These are phyloP conservation scores for Melipona quadrifasciata DNA, from an alignment of 1,140 invertebrate genomes.

Conservation along the genomic window DNA sequence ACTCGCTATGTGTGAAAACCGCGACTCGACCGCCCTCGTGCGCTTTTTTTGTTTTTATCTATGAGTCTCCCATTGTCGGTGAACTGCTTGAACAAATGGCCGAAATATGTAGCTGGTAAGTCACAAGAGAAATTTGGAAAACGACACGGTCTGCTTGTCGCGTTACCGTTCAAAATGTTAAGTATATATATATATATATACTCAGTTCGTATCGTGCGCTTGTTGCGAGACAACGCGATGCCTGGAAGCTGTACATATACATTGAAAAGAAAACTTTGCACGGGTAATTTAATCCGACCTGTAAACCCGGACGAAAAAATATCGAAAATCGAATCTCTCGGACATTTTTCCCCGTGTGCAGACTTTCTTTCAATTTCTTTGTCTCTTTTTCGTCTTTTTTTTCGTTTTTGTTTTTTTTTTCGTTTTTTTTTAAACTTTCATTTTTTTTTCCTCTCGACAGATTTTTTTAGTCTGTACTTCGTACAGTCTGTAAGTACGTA, in stretches of 20 bases:
- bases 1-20: not conserved
- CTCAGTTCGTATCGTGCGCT: conserved; percentile 27
- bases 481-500: conserved; percentile 58
- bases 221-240: conserved; percentile 49
- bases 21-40: conserved; percentile 34
- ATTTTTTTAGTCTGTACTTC: conserved; percentile 37
- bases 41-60: conserved; percentile 33
- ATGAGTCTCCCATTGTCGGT: conserved; percentile 39
- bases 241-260: conserved; percentile 37
- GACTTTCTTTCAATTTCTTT: conserved; percentile 41
- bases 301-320: conserved; percentile 21
- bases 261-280: conserved; percentile 35
- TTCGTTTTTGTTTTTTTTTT: not conserved
- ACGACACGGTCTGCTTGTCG: conserved; percentile 40
- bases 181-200: not conserved
- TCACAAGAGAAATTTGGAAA: conserved; percentile 52
- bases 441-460: conserved; percentile 6
- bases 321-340: conserved; percentile 59
- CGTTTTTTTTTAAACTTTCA: not conserved
- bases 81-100: conserved; percentile 49
- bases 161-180: conserved; percentile 10
- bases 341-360: conserved; percentile 54
- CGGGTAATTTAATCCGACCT: conserved; percentile 47
- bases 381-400: conserved; percentile 12
- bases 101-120: conserved; percentile 39